Evolutionary conservation across 2,888 invertebrate genomes (phyloP).

Genomic region (Lepidonotus clava): DNA sequence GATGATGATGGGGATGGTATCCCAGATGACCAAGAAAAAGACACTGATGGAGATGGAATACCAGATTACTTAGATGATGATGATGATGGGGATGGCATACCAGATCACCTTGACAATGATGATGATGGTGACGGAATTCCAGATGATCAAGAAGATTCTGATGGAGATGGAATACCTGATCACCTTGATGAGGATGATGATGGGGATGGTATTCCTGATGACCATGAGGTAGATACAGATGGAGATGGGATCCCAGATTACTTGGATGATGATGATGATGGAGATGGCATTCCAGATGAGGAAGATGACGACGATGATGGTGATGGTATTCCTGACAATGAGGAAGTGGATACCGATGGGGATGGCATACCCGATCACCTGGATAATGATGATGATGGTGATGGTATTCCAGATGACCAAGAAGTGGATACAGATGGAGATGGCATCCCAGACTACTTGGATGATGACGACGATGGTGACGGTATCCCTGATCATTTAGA

Average conservation of each 20-base stretch:
- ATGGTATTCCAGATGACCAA: slow-evolving; percentile 71
- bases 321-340: slow-evolving; percentile 63
- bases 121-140: slow-evolving; percentile 72
- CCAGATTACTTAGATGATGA: slow-evolving; percentile 66
- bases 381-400: slow-evolving; percentile 72
- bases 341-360: slow-evolving; percentile 66
- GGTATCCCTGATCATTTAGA: slow-evolving; percentile 63
- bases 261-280: slow-evolving; percentile 64
- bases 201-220: slow-evolving; percentile 63
- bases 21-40: slow-evolving; percentile 58
- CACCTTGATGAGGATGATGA: slow-evolving; percentile 65
- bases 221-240: slow-evolving; percentile 63
- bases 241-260: slow-evolving; percentile 65
- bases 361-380: slow-evolving; percentile 72
- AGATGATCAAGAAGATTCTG: slow-evolving; percentile 69
- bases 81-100: slow-evolving; percentile 67
- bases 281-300: slow-evolving; percentile 65
- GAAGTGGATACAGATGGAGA: slow-evolving; percentile 72
- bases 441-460: slow-evolving; percentile 76
- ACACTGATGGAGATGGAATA: slow-evolving; percentile 65
- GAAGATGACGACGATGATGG: slow-evolving; percentile 65
- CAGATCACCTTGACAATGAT: slow-evolving; percentile 69
- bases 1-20: slow-evolving; percentile 69
- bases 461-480: slow-evolving; percentile 66
- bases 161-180: slow-evolving; percentile 69